Conservation (phyloP, 2,113 vertebrate genomes). For the Centropus bengalensis region DNA sequence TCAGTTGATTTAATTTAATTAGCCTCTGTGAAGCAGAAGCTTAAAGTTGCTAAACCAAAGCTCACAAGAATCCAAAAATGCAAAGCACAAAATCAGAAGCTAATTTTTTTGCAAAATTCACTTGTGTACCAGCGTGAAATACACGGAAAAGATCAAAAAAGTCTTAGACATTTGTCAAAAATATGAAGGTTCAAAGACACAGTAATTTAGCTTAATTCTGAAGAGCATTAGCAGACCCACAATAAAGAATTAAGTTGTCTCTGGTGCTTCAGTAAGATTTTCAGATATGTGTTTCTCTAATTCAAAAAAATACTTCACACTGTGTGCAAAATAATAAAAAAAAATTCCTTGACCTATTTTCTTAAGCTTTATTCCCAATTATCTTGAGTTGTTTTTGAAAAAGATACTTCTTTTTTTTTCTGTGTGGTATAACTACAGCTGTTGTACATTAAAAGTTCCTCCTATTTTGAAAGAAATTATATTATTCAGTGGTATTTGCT, state of each 20-base stretch:
- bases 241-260: constrained; percentile 63
- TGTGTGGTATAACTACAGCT: background rate
- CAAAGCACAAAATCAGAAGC: constrained; percentile 54
- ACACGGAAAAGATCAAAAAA: constrained; percentile 60
- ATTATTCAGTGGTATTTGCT: background rate
- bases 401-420: background rate
- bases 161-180: constrained; percentile 61
- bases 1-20: constrained; percentile 73
- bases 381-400: constrained; percentile 19
- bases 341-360: constrained; percentile 43
- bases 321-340: constrained; percentile 48
- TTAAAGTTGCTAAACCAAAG: constrained; percentile 69
- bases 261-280: constrained; percentile 55
- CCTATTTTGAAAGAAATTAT: background rate
- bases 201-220: constrained; percentile 63
- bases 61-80: constrained; percentile 58
- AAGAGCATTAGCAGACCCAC: constrained; percentile 45
- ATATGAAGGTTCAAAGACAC: constrained; percentile 52
- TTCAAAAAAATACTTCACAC: constrained; percentile 27
- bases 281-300: constrained; percentile 40
- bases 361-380: constrained; percentile 60
- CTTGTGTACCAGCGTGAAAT: constrained; percentile 15
- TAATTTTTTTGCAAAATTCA: constrained; percentile 49
- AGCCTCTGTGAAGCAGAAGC: constrained; percentile 59
- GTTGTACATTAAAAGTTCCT: constrained; percentile 7